Evolutionary conservation across 2,888 invertebrate genomes (phyloP).

Genomic region (Spilosoma lubricipeda): DNA sequence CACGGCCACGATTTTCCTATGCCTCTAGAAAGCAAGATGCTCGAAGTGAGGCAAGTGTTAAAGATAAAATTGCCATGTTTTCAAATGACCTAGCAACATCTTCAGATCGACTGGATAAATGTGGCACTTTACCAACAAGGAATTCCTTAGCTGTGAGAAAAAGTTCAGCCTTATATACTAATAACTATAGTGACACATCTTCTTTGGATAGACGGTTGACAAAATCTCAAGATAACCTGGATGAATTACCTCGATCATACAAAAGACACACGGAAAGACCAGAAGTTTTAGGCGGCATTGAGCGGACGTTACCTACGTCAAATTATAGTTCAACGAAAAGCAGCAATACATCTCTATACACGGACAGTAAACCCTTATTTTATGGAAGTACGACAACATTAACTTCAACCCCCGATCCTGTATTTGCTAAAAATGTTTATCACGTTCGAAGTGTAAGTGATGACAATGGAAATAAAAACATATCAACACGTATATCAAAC

Average conservation of each 20-base stretch:
- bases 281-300: slow-evolving; percentile 84
- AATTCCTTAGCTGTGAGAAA: slow-evolving; percentile 67
- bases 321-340: slow-evolving; percentile 58
- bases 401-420: slow-evolving; percentile 65
- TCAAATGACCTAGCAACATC: slow-evolving; percentile 85
- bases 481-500: slow-evolving; percentile 86
- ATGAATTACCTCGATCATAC: slow-evolving; percentile 80
- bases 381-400: slow-evolving; percentile 81
- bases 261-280: slow-evolving; percentile 76
- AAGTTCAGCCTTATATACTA: slow-evolving; percentile 64
- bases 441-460: slow-evolving; percentile 80
- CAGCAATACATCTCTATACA: slow-evolving; percentile 54
- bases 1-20: slow-evolving; percentile 76
- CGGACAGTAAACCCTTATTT: slow-evolving; percentile 75
- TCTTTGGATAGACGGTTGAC: slow-evolving; percentile 80
- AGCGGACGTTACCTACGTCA: slow-evolving; percentile 61
- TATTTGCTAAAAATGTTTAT: slow-evolving; percentile 69
- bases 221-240: slow-evolving; percentile 82
- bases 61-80: slow-evolving; percentile 95
- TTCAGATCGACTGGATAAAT: slow-evolving; percentile 77
- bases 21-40: slow-evolving; percentile 90
- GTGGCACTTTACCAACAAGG: slow-evolving; percentile 74
- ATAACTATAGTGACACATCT: slow-evolving; percentile 71
- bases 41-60: slow-evolving; percentile 92
- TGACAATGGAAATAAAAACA: slow-evolving; percentile 74